Base-by-base conservation (phyloP, 2,888 invertebrate genomes). In the Exocentrus adspersus region DNA sequence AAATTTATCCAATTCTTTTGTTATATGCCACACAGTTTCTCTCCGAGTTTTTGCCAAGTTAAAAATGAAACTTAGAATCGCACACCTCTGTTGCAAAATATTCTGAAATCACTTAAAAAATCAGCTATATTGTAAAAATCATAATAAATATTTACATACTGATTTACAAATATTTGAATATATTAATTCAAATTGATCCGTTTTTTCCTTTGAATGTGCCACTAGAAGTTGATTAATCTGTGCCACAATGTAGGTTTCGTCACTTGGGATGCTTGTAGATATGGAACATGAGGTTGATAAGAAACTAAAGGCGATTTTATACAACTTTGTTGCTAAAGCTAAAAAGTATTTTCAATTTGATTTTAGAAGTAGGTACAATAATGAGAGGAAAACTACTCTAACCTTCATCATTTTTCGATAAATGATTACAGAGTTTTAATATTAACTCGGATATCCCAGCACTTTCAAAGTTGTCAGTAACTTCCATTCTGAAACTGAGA, bases 151-250 rank as follows among this genome's bases (percentile, higher is more conserved):
- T n/a, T n/a, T n/a, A 68, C 71, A 71, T 76, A 81, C 81, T 32
- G 77, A 77, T 72, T 80, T 80, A 52, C 78, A 77, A 30, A 82
- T 67, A 64, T 72, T 78, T 5, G 77, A 72, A 64, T 80, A 80
- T 3, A 81, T 64, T 21, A 80, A 62, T 63, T 82, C 80, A 68
- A 82, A 81, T 53, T 72, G 73, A 54, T 81, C 78, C 14, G 75
- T 66, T 60, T 77, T 74, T 57, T 78, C 77, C 37, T 66, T 69
- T 6, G 78, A 71, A 37, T 70, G 70, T 16, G 74, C 53, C 5
- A 74, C 67, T 41, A 78, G 56, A 50, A 74, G 50, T 60, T 75
- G 67, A 50, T 65, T 71, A 6, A 79, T 78, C 65, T 79, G 75
- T 51, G 76, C 72, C 16, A 80, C 74, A 45, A 75, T 68, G 64